Evolutionary conservation across 2,113 vertebrate species (phyloP).

Genomic region (Empidonax alnorum): DNA sequence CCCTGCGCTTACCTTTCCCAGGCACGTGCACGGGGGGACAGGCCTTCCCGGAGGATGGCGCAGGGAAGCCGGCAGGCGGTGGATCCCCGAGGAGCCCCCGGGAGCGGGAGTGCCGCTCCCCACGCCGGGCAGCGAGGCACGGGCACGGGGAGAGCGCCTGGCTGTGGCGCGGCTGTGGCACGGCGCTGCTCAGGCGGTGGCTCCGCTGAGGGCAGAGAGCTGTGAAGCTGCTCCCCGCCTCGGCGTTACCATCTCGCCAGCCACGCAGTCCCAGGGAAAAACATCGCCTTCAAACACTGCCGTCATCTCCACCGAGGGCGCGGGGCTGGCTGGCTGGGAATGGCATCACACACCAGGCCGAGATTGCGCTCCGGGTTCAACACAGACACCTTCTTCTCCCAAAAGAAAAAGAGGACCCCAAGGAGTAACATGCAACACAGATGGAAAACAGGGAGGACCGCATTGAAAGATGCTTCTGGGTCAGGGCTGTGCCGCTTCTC

Average conservation of each 20-base stretch:
- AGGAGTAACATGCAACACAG: neutral
- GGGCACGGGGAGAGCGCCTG: neutral
- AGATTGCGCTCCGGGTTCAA: neutral
- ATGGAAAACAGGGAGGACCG: conserved; percentile 49
- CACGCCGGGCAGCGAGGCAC: neutral
- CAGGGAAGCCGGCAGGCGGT: neutral
- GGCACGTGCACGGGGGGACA: neutral
- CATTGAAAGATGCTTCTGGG: conserved; percentile 45
- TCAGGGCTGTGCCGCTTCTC: neutral
- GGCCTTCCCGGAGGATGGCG: neutral
- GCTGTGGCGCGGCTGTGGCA: neutral
- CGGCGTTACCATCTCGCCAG: neutral
- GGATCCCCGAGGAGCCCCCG: neutral
- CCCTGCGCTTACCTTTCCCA: conserved; percentile 9
- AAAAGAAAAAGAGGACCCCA: neutral
- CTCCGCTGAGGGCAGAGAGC: neutral
- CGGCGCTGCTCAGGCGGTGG: neutral
- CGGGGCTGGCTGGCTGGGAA: neutral
- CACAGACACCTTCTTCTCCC: neutral
- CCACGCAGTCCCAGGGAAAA: neutral
- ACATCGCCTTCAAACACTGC: neutral
- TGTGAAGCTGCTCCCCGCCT: neutral
- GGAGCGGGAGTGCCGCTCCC: neutral
- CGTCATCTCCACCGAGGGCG: neutral
- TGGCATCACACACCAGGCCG: neutral